Evolutionary conservation across 2,797 vertebrate genomes (phyloP), one percentile per base, ranked within the genome.

Genomic region (Garrulus glandarius): DNA sequence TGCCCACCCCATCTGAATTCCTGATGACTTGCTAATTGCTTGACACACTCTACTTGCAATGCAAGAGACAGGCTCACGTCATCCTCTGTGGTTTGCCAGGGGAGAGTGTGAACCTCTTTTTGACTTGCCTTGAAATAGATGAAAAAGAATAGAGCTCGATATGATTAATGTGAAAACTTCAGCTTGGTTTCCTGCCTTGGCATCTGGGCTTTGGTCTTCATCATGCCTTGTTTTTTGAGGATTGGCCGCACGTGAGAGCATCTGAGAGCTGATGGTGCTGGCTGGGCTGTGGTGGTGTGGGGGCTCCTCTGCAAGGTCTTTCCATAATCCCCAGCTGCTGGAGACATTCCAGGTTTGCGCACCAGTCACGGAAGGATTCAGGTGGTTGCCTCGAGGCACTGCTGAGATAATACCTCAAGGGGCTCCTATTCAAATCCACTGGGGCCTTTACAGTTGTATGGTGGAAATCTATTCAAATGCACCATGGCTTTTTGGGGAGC

Each of bases 21-120:
- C 88, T 93, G 91, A 96, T 93, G 88, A 91, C 92, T 97, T 95
- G 89, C 97, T 97, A 96, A 96, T 97, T 96, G 97, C 95, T 97
- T 94, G 80, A 85, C 89, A 95, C 92, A 85, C 85, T 94, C 95
- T 96, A 89, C 89, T 91, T 86, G 89, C 88, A 91, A 94, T 96
- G 95, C 95, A 96, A 84, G 95, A 96, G 95, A 91, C 94, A 87
- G 89, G 78, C 95, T 95, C 82, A 43, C 90, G 52, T 95, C 95
- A 93, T 96, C 94, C 93, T 95, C 92, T 95, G 96, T 94, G 95
- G 93, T 93, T 97, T 91, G 87, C 95, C 84, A 93, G 89, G 89
- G 89, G 93, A 90, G 95, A 90, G 77, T 78, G 81, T 87, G 93
- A 94, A 89, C 93, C 92, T 95, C 89, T 85, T 95, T 91, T 93